phyloP scores from a whole-genome alignment of 2,797 vertebrate genomes.

The Scomberomorus guttatus region DNA sequence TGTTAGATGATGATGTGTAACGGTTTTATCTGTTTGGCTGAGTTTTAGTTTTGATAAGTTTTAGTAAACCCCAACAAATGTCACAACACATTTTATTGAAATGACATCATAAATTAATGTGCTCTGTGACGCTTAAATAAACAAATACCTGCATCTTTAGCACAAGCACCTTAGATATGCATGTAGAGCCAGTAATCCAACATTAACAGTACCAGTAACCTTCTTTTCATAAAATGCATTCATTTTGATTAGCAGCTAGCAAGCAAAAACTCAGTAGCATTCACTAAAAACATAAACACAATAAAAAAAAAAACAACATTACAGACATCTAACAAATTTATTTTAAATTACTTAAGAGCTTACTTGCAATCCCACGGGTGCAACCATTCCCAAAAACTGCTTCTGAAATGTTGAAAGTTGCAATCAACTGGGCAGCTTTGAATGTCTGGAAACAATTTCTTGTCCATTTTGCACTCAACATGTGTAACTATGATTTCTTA shows the following conservation, averaged over 20 bases:
- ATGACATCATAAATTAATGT: neutral
- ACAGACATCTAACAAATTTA: neutral
- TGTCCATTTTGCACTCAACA: slow-evolving; percentile 55
- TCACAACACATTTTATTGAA: too few species aligned
- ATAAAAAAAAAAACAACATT: neutral
- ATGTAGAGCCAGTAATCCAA: neutral
- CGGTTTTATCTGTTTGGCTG: neutral
- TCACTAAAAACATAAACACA: neutral
- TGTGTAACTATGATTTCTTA: slow-evolving; percentile 41
- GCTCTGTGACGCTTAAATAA: neutral
- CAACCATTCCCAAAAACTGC: slow-evolving; percentile 10
- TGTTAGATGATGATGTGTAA: neutral
- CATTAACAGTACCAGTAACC: neutral
- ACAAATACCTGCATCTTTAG: neutral
- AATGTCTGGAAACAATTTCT: slow-evolving; percentile 60
- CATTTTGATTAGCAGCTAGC: neutral
- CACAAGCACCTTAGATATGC: neutral
- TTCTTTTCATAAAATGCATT: neutral
- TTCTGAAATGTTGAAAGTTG: slow-evolving; percentile 27
- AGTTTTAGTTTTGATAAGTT: neutral
- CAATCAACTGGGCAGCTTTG: slow-evolving; percentile 9
- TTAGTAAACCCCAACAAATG: too few species aligned
- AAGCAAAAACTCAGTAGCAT: neutral
- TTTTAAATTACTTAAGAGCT: neutral
- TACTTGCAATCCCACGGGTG: neutral